Evolutionary conservation across 1,140 invertebrate genomes (phyloP).

Genomic region (Leucophenga varia): DNA sequence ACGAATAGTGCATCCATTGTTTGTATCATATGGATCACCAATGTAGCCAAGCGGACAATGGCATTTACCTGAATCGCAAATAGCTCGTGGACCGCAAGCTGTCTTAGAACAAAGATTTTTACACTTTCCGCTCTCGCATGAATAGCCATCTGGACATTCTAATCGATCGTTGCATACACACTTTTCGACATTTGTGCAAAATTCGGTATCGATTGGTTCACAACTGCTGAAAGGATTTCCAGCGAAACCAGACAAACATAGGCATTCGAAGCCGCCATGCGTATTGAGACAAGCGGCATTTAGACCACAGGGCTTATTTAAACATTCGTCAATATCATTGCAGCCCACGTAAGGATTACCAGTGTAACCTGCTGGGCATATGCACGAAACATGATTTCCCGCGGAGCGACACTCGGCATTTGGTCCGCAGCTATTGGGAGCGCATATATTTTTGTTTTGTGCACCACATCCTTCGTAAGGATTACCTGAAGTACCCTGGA

Average conservation of each 20-base stretch:
- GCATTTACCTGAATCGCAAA: conserved; percentile 78
- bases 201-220: conserved; percentile 65
- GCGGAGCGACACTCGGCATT: conserved; percentile 78
- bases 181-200: conserved; percentile 67
- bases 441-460: conserved; percentile 72
- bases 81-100: conserved; percentile 77
- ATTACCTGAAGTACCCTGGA: conserved; percentile 79
- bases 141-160: conserved; percentile 74
- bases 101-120: conserved; percentile 71
- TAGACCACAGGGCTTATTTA: conserved; percentile 75
- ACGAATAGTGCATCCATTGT: conserved; percentile 68
- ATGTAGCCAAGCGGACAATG: conserved; percentile 74
- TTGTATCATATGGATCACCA: conserved; percentile 75
- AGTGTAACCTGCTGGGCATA: conserved; percentile 77
- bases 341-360: conserved; percentile 87
- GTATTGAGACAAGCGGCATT: conserved; percentile 89
- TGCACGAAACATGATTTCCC: conserved; percentile 73
- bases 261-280: conserved; percentile 82
- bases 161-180: conserved; percentile 71
- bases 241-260: conserved; percentile 76
- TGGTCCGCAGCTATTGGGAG: conserved; percentile 70
- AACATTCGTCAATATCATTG: conserved; percentile 84
- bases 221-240: conserved; percentile 86
- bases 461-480: conserved; percentile 79
- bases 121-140: conserved; percentile 70